These are phyloP conservation scores for Dendropsophus ebraccatus DNA, from an alignment of 2,113 vertebrate genomes.

Conservation along the genomic window DNA sequence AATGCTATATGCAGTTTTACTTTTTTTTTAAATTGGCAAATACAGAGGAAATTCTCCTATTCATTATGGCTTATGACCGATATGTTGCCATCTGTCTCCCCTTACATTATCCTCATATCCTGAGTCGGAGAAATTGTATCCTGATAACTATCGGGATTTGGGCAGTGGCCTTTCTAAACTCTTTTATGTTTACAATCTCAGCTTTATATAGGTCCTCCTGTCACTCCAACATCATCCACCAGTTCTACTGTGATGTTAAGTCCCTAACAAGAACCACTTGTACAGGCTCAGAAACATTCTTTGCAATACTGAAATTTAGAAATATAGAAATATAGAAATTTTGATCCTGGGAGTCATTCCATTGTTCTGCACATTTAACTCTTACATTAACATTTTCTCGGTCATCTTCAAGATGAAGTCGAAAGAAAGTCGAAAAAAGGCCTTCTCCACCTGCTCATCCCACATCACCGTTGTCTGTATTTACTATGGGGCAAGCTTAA, in stretches of 20 bases:
- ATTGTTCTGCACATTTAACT: constrained; percentile 48
- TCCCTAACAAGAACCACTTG: background rate
- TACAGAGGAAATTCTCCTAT: background rate
- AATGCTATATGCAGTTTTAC: background rate
- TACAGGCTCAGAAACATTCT: background rate
- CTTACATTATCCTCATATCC: background rate
- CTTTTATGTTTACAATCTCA: background rate
- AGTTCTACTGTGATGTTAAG: background rate
- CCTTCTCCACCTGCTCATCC: constrained; percentile 60
- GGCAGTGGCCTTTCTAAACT: background rate
- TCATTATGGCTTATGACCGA: constrained; percentile 12
- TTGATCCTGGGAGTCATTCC: constrained; percentile 51
- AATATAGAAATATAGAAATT: constrained; percentile 49
- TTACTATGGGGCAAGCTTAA: constrained; percentile 59
- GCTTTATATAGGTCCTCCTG: background rate
- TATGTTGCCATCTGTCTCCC: background rate
- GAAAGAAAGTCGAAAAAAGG: constrained; percentile 59
- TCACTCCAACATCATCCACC: constrained; percentile 1
- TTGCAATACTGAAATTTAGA: background rate
- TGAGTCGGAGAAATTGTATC: background rate
- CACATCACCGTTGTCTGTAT: constrained; percentile 64
- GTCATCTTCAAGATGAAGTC: constrained; percentile 59
- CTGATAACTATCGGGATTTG: background rate
- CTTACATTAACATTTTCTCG: constrained; percentile 56
- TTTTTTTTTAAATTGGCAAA: background rate